These are phyloP conservation scores for Fopius arisanus DNA, from an alignment of 1,140 invertebrate genomes.

Conservation along the genomic window DNA sequence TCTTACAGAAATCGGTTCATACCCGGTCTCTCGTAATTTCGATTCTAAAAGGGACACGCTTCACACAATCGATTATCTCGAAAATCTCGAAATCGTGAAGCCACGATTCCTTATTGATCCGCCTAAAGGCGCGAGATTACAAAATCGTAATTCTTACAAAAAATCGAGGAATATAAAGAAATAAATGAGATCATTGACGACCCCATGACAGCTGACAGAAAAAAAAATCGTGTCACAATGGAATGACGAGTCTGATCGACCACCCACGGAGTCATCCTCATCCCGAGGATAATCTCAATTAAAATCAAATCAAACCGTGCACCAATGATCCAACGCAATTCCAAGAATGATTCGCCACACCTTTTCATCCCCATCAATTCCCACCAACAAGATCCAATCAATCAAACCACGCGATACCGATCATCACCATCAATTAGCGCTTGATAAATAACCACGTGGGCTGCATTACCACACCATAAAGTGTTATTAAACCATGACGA, in stretches of 20 bases:
- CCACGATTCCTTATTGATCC: no score
- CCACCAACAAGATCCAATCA: conserved; percentile 3
- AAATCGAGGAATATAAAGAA: no score
- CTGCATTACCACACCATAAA: background rate
- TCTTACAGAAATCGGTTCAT: no score
- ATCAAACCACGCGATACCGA: background rate
- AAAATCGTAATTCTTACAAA: no score
- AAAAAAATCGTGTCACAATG: background rate
- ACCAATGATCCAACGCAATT: background rate
- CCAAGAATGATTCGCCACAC: background rate
- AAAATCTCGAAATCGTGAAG: no score
- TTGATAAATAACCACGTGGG: background rate
- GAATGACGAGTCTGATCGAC: background rate
- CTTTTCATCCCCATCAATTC: background rate
- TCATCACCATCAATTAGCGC: background rate
- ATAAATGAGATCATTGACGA: no score
- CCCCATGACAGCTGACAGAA: background rate
- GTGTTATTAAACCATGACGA: conserved; percentile 4
- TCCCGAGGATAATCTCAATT: background rate
- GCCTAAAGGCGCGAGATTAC: no score
- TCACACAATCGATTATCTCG: no score
- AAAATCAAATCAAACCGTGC: background rate
- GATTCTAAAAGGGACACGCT: no score
- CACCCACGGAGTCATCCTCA: no score
- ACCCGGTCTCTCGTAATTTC: no score